Conservation (phyloP, 1,140 invertebrate species). For the Zaprionus ornatus region DNA sequence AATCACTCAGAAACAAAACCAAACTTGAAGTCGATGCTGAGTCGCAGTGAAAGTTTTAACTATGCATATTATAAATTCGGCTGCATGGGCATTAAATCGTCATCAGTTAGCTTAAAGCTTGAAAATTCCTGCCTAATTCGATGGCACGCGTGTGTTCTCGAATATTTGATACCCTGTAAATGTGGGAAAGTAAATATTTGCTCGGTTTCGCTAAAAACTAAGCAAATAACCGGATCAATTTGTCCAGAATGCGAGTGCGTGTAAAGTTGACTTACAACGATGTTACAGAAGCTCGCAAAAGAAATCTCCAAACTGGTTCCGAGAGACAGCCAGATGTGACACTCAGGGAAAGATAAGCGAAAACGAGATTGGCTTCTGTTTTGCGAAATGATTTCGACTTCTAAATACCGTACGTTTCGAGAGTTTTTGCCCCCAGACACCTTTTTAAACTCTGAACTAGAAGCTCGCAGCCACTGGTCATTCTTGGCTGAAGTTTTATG, state of each 20-base stretch:
- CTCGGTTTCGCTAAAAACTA: not conserved
- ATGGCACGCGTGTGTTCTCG: not conserved
- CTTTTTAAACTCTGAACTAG: not conserved
- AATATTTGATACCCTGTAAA: slow-evolving; percentile 10
- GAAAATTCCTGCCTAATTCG: slow-evolving; percentile 20
- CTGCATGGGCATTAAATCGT: slow-evolving; percentile 45
- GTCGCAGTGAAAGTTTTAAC: slow-evolving; percentile 43
- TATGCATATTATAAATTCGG: slow-evolving; percentile 42
- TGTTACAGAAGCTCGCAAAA: slow-evolving; percentile 28
- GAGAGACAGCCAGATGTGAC: slow-evolving; percentile 33
- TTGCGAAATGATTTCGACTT: slow-evolving; percentile 10
- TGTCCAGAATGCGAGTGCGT: slow-evolving; percentile 9
- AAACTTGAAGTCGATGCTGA: slow-evolving; percentile 5
- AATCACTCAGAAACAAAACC: slow-evolving; percentile 40
- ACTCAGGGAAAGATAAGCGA: slow-evolving; percentile 30
- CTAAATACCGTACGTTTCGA: slow-evolving; percentile 9
- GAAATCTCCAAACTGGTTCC: slow-evolving; percentile 64
- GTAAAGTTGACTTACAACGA: slow-evolving; percentile 2
- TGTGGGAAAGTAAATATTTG: not conserved
- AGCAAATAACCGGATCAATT: slow-evolving; percentile 18
- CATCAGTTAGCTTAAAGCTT: slow-evolving; percentile 12
- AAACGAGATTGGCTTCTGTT: slow-evolving; percentile 19
- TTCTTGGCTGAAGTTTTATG: not conserved
- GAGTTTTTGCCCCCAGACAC: not conserved
- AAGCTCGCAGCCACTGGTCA: not conserved